Percentiles rank a stretch among this genome's conserved stretches.
Evolutionary conservation across 2,888 invertebrate species (phyloP).

Genomic region (Germaria angustata): DNA sequence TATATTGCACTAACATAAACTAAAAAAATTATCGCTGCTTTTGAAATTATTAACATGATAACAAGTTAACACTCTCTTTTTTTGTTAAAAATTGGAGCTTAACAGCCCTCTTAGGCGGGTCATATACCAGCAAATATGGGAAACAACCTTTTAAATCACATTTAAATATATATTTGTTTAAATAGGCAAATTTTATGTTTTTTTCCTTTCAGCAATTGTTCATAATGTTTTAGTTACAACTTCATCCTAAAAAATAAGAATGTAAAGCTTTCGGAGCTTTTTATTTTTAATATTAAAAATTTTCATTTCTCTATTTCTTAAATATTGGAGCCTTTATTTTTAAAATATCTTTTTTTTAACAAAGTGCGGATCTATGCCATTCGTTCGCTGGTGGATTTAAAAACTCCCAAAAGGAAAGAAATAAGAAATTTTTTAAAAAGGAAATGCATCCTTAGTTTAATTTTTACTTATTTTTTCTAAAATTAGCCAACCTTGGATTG

Average conservation of each 20-base stretch:
- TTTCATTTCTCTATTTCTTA: not conserved
- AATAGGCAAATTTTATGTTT: constrained; percentile 1
- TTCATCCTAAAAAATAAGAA: not conserved
- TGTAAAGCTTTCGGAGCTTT: not conserved
- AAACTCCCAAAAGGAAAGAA: too few relatives aligned
- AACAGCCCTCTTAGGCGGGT: constrained; percentile 15
- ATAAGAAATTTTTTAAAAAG: too few relatives aligned
- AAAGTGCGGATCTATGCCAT: too few relatives aligned
- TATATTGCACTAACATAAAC: not conserved
- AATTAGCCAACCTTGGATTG: too few relatives aligned
- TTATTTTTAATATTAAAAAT: not conserved
- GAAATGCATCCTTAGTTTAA: too few relatives aligned
- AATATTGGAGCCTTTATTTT: not conserved
- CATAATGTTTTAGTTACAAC: not conserved
- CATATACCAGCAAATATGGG: not conserved
- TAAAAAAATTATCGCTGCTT: too few relatives aligned
- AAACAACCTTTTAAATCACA: constrained; percentile 20
- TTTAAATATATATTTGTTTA: constrained; percentile 57
- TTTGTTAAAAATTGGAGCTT: constrained; percentile 32
- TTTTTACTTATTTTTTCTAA: too few relatives aligned
- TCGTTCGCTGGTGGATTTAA: too few relatives aligned
- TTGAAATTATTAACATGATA: constrained; percentile 38
- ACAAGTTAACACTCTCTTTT: too few relatives aligned
- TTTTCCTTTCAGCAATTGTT: not conserved
- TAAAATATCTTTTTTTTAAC: not conserved